Evolutionary conservation across 2,888 invertebrate genomes (phyloP), one percentile per base, ranked within the genome.

Genomic region (Brachycybe producta): DNA sequence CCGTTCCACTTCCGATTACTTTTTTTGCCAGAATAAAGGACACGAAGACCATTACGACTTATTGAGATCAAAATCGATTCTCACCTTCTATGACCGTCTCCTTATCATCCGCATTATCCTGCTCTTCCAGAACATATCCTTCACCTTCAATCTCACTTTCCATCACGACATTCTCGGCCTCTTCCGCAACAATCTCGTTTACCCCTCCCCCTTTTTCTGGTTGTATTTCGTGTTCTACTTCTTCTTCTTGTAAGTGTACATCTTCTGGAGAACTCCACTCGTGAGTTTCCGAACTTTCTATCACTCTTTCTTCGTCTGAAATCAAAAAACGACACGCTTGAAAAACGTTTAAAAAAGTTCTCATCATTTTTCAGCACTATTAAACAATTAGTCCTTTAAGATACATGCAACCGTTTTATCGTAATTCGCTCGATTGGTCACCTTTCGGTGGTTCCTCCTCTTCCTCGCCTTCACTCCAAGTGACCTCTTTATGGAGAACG

Each of bases 1-100:
- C 54, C 8, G 55, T 54, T 11, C 53, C 50, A 19, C 49, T 49
- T 36, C 17, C 35, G 15, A 17, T 36, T 36, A 2, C 17, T 7
- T 36, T 2, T 19, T 19, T 19, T 36, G 36, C 36, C 5, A 8
- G n/a, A 3, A 5, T 35, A 15, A 8, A 5, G 8, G 8, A 35
- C 8, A 5, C 19, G 35, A 30, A 30, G 32, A 21, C 21, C 23
- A 5, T 40, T 15, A 4, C n/a, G n/a, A n/a, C n/a, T n/a, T n/a
- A n/a, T n/a, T n/a, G n/a, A n/a, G n/a, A n/a, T n/a, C n/a, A n/a
- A n/a, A n/a, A n/a, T n/a, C n/a, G n/a, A n/a, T n/a, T n/a, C n/a
- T n/a, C n/a, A n/a, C n/a, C n/a, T n/a, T n/a, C n/a, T n/a, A n/a
- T n/a, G n/a, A n/a, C n/a, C 4, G 40, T 21, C 17, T 13, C 39